Evolutionary conservation across 1,140 invertebrate species (phyloP), one percentile per base, ranked within the genome.

Genomic region (Drosophila jambulina): DNA sequence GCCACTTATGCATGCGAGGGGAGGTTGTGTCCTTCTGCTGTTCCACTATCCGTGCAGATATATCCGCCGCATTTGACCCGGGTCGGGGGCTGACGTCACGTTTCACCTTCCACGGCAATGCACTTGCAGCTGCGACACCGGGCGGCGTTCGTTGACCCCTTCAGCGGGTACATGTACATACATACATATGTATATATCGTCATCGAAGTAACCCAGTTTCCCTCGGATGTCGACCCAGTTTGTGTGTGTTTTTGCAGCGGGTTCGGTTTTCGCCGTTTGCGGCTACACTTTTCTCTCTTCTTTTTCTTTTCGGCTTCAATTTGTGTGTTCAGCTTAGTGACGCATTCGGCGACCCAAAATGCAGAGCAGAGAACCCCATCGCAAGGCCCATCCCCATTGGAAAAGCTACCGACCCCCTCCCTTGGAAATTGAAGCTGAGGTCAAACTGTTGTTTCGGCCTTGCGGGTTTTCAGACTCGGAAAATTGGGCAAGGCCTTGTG

Each of bases 81-180:
- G 49, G 57, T 63, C 40, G 34, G 60, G 7, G 13, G 46, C 85
- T 88, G 85, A 88, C 85, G 85, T 88, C 85, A 88, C 68, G 48
- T 91, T 90, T 88, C 62, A 88, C 85, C 85, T 90, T 88, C 85
- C 82, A 88, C 81, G 75, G 81, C 63, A 81, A 75, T 90, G 85
- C 80, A 90, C 81, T 85, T 67, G 60, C 68, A 56, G 36, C 70
- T 32, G 59, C 57, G 15, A 36, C 68, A 58, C 56, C 40, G 56
- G 56, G 54, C 77, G 42, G 25, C 75, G 85, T 90, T 76, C 85
- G 71, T 76, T 85, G 85, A 88, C 85, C 67, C 58, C 59, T 64
- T 51, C 48, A 29, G 58, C 43, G 61, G 74, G 51, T 62, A 54
- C 36, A 53, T 32, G 27, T 8, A n/a, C 10, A 45, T 21, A 45